Conservation (phyloP, 1,140 invertebrate species). For the Colletes gigas region DNA sequence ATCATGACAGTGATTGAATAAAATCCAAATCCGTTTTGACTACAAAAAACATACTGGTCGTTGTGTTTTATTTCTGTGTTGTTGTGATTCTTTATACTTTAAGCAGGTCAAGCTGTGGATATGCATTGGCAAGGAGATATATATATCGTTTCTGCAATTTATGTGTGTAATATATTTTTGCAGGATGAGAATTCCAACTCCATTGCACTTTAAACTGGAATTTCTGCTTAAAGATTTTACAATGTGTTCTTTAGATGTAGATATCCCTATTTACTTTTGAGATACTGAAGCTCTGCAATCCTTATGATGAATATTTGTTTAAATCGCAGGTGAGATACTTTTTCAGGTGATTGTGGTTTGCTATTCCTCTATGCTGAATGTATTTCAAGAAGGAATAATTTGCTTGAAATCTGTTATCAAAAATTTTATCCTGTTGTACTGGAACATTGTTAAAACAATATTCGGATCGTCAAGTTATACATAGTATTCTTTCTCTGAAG, state of each 20-base stretch:
- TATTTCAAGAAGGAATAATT: conserved; percentile 46
- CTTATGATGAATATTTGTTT: conserved; percentile 38
- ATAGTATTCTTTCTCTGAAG: conserved; percentile 29
- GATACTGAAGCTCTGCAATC: conserved; percentile 39
- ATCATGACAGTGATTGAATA: conserved; percentile 79
- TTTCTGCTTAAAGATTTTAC: conserved; percentile 29
- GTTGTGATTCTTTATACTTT: conserved; percentile 60
- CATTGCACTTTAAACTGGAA: conserved; percentile 16
- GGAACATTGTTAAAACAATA: conserved; percentile 18
- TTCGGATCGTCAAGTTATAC: conserved; percentile 19
- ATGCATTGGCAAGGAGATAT: conserved; percentile 33
- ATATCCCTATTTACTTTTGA: conserved; percentile 43
- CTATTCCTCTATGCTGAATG: conserved; percentile 42
- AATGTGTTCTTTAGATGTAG: conserved; percentile 39
- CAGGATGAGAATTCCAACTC: conserved; percentile 16
- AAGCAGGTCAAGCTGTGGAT: conserved; percentile 37
- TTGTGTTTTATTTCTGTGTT: conserved; percentile 78
- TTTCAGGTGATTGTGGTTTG: conserved; percentile 58
- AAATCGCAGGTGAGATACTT: conserved; percentile 62
- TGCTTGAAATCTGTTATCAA: conserved; percentile 42
- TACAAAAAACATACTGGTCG: conserved; percentile 72
- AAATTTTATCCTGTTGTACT: conserved; percentile 7
- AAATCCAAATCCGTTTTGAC: conserved; percentile 79
- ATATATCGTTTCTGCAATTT: conserved; percentile 18
- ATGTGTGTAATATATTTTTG: conserved; percentile 28